Conservation (phyloP, 1,140 invertebrate species). For the Calliopsis andreniformis region DNA sequence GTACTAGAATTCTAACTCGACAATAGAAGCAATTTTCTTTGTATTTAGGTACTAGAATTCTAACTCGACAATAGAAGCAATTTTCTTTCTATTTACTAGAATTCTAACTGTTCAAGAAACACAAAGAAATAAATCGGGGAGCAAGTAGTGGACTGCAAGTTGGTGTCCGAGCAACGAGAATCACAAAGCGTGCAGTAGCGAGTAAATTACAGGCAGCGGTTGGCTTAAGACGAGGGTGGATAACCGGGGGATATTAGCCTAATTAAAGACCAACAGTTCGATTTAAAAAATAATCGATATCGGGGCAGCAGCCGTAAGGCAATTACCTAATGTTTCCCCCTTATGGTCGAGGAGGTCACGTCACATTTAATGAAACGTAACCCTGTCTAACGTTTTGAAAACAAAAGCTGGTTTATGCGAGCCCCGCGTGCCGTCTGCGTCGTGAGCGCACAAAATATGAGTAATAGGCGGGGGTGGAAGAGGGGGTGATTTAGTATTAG, state of each 20-base stretch:
- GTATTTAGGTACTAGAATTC: no score
- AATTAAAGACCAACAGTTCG: slow-evolving; percentile 35
- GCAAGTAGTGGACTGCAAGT: neutral
- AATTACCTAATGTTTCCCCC: slow-evolving; percentile 54
- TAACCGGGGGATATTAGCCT: neutral
- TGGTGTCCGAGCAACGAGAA: neutral
- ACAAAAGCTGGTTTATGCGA: slow-evolving; percentile 41
- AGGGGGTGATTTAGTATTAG: slow-evolving; percentile 78
- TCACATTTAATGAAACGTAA: slow-evolving; percentile 61
- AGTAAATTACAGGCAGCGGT: slow-evolving; percentile 30
- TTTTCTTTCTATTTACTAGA: no score
- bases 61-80: neutral
- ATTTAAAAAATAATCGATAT: slow-evolving; percentile 49
- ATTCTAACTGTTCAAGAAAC: no score
- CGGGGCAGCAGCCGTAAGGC: slow-evolving; percentile 11
- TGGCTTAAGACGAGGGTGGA: slow-evolving; percentile 28
- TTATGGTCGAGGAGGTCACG: slow-evolving; percentile 26
- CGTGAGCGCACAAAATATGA: slow-evolving; percentile 73
- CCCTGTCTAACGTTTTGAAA: slow-evolving; percentile 60
- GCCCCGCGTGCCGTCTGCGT: slow-evolving; percentile 28
- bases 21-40: no score
- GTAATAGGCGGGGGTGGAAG: slow-evolving; percentile 67
- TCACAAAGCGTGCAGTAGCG: neutral
- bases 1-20: no score
- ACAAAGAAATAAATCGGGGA: neutral